These are phyloP conservation scores for Aphelinus certus DNA, from an alignment of 1,140 invertebrate genomes.

Conservation along the genomic window DNA sequence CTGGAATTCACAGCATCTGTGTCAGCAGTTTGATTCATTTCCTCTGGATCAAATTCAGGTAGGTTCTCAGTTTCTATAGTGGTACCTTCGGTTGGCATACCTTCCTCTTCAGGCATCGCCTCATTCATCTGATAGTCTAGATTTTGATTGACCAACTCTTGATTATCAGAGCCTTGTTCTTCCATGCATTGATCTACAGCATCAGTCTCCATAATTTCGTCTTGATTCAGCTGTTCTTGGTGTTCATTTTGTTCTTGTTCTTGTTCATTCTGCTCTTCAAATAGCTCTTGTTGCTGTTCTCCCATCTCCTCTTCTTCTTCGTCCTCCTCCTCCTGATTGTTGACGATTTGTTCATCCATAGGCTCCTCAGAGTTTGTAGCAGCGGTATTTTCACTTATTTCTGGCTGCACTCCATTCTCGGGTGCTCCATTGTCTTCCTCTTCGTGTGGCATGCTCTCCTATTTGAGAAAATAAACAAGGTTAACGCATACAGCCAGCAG, in stretches of 20 bases:
- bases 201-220: no score
- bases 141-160: conserved; percentile 5
- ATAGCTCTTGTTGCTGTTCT: conserved; percentile 1
- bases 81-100: conserved; percentile 2
- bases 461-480: no score
- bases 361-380: background rate
- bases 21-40: conserved; percentile 9
- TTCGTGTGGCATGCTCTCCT: no score
- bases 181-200: background rate
- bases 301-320: background rate
- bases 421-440: conserved; percentile 5
- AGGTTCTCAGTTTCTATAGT: conserved; percentile 23
- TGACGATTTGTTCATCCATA: conserved; percentile 31
- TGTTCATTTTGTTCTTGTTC: conserved; percentile 23
- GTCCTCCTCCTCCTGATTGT: no score
- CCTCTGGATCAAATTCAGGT: conserved; percentile 40
- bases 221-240: background rate
- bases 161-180: background rate
- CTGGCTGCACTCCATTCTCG: conserved; percentile 32
- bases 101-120: conserved; percentile 4
- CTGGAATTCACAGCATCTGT: background rate
- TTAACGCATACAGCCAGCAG: no score
- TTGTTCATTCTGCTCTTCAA: conserved; percentile 8
- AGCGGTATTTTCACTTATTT: background rate
- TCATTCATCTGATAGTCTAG: background rate